Conservation (phyloP, 2,797 vertebrate species). For the Acanthurus leucopareius region DNA sequence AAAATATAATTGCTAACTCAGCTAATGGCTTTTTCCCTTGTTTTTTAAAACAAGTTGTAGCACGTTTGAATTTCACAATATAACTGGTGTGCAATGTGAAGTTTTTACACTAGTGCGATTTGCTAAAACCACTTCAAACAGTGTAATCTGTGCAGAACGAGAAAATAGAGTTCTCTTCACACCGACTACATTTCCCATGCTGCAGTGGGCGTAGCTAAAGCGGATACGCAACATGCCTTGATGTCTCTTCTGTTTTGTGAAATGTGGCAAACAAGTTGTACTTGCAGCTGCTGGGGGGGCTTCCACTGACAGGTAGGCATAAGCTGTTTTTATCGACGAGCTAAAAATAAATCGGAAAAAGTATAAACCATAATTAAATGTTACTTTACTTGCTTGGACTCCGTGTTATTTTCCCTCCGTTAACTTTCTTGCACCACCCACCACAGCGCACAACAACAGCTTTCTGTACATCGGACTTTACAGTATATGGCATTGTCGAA, state of each 20-base stretch:
- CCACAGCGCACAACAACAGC: neutral
- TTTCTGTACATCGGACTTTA: conserved; percentile 4
- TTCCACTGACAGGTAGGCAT: conserved; percentile 50
- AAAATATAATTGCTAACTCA: neutral
- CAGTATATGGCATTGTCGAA: neutral
- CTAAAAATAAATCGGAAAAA: neutral
- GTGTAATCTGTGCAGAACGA: no score
- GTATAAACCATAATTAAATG: rapidly evolving
- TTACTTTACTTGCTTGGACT: neutral
- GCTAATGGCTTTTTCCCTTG: neutral
- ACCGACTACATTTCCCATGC: conserved; percentile 73
- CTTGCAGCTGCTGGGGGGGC: neutral
- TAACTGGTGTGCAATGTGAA: neutral
- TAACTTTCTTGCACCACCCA: conserved; percentile 46
- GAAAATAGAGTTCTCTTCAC: neutral
- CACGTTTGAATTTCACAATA: no score
- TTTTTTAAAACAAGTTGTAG: neutral
- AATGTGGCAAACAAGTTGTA: conserved; percentile 52
- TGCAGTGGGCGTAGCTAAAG: conserved; percentile 31
- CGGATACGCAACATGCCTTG: conserved; percentile 51
- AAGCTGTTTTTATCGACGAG: neutral
- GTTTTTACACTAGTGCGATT: neutral
- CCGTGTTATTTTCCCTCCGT: conserved; percentile 26
- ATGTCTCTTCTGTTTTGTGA: conserved; percentile 33
- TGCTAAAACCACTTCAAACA: neutral